Base-by-base conservation (phyloP, 2,797 vertebrate species). In the Sylvilagus floridanus region DNA sequence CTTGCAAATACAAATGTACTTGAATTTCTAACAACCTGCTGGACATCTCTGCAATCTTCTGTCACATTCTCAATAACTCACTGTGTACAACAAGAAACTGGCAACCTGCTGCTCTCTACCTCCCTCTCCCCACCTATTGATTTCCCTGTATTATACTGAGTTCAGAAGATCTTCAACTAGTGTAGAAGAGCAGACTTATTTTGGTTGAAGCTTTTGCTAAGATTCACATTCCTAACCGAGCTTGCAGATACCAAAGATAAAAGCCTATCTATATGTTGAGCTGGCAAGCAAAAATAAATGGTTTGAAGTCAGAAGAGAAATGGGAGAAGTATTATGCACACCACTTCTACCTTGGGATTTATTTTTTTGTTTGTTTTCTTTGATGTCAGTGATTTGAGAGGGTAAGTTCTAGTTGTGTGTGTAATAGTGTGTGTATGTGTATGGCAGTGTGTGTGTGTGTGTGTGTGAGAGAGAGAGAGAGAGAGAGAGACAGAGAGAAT, bases 1-100 rank as follows among this genome's bases (percentile, higher is more conserved):
- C 4, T 91, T 90, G 7, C 66, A 11, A 91, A 92, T 86, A 54
- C 17, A 79, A 54, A 90, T 81, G 52, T 22, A 62, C 4, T 37
- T 88, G 76, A 62, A 79, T 62, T 95, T 90, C 60, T 95, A 88
- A 88, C 30, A 94, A 92, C n/a, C 30, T 93, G 6, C n/a, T 85
- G 22, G 17, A 62, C 24, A 72, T 88, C 42, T 76, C 73, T 71
- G 63, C 32, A 69, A n/a, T 84, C 87, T 81, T 96, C 30, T 88
- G 13, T 13, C 88, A 94, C 50, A 35, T 4, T 92, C 69, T 76
- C 86, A 91, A 57, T 16, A 94, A 62, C 13, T 95, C 60, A 76
- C 4, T 84, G 69, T 76, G 14, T 73, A 32, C 28, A 65, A 82
- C 87, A 96, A 92, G 16, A 90, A 90, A 68, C 52, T 32, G 14